A percentile compares a stretch with the other conserved stretches of the same genome.
Conservation (phyloP, 2,113 vertebrate species). For the Garra rufa region DNA sequence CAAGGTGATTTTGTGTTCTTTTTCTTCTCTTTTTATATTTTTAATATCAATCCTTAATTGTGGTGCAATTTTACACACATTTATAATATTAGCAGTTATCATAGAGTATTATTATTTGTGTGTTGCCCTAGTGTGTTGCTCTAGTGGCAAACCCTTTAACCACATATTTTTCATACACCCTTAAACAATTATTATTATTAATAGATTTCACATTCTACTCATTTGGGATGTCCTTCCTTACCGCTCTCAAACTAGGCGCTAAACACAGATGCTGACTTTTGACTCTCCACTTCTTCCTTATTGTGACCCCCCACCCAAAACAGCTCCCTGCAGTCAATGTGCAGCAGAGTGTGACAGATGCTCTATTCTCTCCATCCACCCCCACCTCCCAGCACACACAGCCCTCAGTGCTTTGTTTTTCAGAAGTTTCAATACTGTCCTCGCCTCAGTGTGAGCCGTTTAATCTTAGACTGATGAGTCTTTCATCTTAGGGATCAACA, state of each 20-base stretch:
- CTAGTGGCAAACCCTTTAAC: not conserved
- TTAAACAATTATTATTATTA: not conserved
- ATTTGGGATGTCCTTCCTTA: not conserved
- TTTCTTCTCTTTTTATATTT: not conserved
- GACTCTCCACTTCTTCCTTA: conserved; percentile 22
- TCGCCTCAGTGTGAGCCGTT: not conserved
- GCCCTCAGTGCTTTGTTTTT: conserved; percentile 15
- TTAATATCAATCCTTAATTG: not conserved
- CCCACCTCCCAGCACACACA: not conserved
- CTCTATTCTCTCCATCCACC: conserved; percentile 46
- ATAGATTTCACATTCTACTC: not conserved
- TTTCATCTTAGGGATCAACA: conserved; percentile 9
- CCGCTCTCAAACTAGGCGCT: not conserved
- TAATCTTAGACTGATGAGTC: conserved; percentile 26
- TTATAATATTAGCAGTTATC: not conserved
- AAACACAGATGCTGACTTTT: conserved; percentile 36
- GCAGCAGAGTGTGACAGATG: conserved; percentile 53
- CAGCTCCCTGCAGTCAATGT: conserved; percentile 31
- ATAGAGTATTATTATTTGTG: not conserved
- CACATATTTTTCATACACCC: not conserved
- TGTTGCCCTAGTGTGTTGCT: too few species aligned
- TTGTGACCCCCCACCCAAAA: conserved; percentile 13
- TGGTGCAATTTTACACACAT: too few species aligned
- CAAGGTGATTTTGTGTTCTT: not conserved
- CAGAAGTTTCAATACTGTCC: conserved; percentile 14